Conservation (phyloP, 2,797 vertebrate genomes). For the Erpetoichthys calabaricus region DNA sequence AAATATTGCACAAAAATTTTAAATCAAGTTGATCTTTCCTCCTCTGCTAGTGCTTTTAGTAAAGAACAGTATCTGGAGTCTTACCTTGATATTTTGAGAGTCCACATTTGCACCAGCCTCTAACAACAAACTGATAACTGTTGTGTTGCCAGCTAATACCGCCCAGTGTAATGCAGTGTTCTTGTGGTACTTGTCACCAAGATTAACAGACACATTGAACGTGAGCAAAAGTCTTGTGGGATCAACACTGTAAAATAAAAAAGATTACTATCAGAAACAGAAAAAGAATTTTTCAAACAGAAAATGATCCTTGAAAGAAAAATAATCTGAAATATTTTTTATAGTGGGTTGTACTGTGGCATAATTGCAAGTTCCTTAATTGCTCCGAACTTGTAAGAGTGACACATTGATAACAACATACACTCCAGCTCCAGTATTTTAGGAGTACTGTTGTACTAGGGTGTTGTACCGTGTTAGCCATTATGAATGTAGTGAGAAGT, state of each 20-base stretch:
- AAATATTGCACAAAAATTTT: no score
- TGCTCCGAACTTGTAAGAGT: not conserved
- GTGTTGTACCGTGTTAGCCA: no score
- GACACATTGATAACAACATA: not conserved
- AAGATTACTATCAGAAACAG: constrained; percentile 17
- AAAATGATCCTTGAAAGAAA: no score
- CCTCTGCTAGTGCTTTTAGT: no score
- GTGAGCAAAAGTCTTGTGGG: constrained; percentile 90
- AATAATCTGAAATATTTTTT: no score
- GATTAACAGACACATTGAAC: constrained; percentile 94
- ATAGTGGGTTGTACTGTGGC: no score
- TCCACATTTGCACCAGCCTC: constrained; percentile 92
- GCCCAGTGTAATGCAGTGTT: constrained; percentile 97
- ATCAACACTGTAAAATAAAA: constrained; percentile 68
- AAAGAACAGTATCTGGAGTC: not conserved
- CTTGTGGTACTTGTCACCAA: constrained; percentile 98
- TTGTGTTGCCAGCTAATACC: constrained; percentile 93
- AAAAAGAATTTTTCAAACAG: constrained; percentile 11
- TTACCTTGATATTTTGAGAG: constrained; percentile 94
- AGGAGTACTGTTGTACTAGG: no score
- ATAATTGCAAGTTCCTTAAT: no score
- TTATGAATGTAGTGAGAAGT: no score
- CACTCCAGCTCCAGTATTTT: not conserved
- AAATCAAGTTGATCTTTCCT: no score
- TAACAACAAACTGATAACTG: constrained; percentile 90